Conservation (phyloP, 1,140 invertebrate genomes). For the Bursaphelenchus mucronatus region DNA sequence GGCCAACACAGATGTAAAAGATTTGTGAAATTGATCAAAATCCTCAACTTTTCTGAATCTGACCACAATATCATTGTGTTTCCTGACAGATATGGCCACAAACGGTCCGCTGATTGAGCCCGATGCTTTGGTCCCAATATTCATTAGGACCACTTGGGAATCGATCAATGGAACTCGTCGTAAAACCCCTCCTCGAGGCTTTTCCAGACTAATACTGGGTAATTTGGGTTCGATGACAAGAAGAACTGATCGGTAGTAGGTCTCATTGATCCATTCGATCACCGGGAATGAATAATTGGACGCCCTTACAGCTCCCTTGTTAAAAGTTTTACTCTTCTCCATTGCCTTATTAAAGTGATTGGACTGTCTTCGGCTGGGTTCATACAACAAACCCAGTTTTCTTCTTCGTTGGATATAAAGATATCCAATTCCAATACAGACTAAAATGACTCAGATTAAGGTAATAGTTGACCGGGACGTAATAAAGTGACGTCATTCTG, state of each 20-base stretch:
- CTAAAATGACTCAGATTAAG: conserved; percentile 41
- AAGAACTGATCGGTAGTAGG: conserved; percentile 82
- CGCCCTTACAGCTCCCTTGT: no score
- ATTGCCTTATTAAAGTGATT: no score
- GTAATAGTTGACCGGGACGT: no score
- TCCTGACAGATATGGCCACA: conserved; percentile 76
- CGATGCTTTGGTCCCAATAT: conserved; percentile 69
- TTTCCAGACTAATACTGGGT: conserved; percentile 78
- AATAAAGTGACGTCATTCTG: no score
- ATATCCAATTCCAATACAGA: conserved; percentile 79
- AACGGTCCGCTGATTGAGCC: conserved; percentile 73
- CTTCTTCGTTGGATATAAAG: conserved; percentile 87
- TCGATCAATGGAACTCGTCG: conserved; percentile 67
- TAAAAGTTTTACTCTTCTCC: no score
- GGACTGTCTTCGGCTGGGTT: conserved; percentile 31
- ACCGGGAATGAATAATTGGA: conserved; percentile 34
- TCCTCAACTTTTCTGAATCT: not conserved
- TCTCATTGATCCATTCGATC: conserved; percentile 85
- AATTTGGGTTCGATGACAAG: conserved; percentile 74
- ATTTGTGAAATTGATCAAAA: no score
- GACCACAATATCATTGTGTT: conserved; percentile 81
- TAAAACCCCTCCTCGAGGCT: conserved; percentile 67
- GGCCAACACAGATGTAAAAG: not conserved
- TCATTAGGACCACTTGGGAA: conserved; percentile 72
- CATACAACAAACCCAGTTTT: conserved; percentile 67